These are phyloP conservation scores for Anguilla rostrata DNA, from an alignment of 2,113 vertebrate species.

Conservation along the genomic window DNA sequence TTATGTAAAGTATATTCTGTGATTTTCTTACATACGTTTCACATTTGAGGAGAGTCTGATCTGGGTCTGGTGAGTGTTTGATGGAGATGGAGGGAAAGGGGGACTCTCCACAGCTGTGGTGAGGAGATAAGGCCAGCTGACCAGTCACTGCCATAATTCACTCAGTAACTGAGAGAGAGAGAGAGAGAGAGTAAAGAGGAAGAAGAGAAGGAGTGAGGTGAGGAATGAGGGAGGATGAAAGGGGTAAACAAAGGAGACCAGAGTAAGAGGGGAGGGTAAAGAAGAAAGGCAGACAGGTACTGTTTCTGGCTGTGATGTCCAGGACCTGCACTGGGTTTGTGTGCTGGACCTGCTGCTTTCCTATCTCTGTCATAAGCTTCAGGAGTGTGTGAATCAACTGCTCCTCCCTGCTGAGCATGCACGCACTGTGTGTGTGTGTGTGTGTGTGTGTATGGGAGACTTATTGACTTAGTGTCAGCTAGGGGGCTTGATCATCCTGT, in stretches of 20 bases:
- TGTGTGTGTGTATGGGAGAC: too few species aligned
- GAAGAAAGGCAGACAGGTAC: too few species aligned
- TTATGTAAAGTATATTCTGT: too few species aligned
- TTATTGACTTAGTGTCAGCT: too few species aligned
- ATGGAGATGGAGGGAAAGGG: neutral
- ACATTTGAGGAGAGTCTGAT: too few species aligned
- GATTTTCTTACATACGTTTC: too few species aligned
- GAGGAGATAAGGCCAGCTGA: conserved; percentile 16
- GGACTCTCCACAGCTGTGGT: neutral
- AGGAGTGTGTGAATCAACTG: neutral
- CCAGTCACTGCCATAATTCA: neutral
- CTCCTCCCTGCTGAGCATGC: too few species aligned
- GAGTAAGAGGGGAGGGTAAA: neutral
- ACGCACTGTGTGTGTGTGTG: too few species aligned
- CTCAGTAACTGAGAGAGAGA: neutral
- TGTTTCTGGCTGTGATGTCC: neutral
- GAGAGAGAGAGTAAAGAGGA: neutral
- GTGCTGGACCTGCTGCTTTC: too few species aligned
- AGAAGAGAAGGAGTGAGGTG: neutral
- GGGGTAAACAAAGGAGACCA: neutral
- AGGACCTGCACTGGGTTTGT: neutral
- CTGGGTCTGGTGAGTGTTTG: neutral
- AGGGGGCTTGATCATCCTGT: neutral
- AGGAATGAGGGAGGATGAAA: neutral
- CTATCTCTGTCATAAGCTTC: neutral